Conservation (phyloP, 2,888 invertebrate species). For the Melinopterus prodromus region DNA sequence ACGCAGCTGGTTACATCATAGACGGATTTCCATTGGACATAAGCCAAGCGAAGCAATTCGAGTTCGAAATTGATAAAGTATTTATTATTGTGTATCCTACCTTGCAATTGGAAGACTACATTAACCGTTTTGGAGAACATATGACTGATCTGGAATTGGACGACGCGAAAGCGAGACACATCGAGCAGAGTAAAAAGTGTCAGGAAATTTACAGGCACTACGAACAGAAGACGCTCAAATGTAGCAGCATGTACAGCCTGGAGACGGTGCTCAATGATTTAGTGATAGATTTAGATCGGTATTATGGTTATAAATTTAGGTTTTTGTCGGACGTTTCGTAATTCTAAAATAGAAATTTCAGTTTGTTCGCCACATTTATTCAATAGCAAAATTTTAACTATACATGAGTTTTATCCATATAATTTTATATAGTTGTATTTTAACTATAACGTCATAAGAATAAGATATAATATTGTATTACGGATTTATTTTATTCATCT, state of each 20-base stretch:
- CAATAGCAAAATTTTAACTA: background rate
- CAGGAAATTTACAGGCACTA: slow-evolving; percentile 35
- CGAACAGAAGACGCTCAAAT: slow-evolving; percentile 36
- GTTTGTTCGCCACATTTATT: background rate
- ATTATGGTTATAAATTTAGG: slow-evolving; percentile 35
- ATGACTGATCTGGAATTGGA: slow-evolving; percentile 15
- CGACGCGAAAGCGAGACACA: slow-evolving; percentile 23
- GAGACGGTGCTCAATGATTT: slow-evolving; percentile 29
- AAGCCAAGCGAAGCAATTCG: slow-evolving; percentile 46
- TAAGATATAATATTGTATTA: background rate
- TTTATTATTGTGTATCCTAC: slow-evolving; percentile 43
- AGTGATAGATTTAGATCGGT: slow-evolving; percentile 34
- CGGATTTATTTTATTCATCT: too few relatives aligned
- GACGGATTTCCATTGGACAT: slow-evolving; percentile 47
- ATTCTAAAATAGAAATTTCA: background rate
- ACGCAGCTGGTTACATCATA: slow-evolving; percentile 45
- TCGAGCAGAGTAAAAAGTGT: slow-evolving; percentile 24
- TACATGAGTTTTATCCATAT: background rate
- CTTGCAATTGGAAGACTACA: slow-evolving; percentile 38
- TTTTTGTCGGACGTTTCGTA: slow-evolving; percentile 8
- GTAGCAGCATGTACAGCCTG: slow-evolving; percentile 24
- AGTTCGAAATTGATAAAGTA: slow-evolving; percentile 46
- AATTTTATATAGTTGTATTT: background rate
- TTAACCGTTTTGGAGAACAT: slow-evolving; percentile 34
- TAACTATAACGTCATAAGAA: background rate